Conservation (phyloP, 2,888 invertebrate species). For the Pollenia griseotomentosa region DNA sequence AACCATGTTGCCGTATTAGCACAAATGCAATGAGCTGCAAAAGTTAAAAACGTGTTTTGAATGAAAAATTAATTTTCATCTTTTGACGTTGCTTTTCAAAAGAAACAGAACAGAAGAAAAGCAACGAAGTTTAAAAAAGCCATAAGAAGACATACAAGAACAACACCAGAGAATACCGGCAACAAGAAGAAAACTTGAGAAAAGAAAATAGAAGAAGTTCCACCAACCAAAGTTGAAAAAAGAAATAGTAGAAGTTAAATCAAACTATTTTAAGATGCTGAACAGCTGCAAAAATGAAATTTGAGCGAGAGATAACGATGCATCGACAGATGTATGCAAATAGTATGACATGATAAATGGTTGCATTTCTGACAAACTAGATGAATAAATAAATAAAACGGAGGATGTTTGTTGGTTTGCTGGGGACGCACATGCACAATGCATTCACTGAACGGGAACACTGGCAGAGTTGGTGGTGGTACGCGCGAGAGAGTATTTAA, state of each 20-base stretch:
- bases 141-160: slow-evolving; percentile 19
- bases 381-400: slow-evolving; percentile 51
- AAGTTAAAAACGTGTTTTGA: slow-evolving; percentile 71
- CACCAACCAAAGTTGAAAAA: not conserved
- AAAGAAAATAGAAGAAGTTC: slow-evolving; percentile 31
- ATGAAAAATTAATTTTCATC: slow-evolving; percentile 71
- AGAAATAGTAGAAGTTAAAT: slow-evolving; percentile 37
- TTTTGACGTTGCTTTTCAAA: slow-evolving; percentile 51
- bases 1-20: slow-evolving; percentile 52
- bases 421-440: not conserved
- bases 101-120: not conserved
- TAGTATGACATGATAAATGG: slow-evolving; percentile 65
- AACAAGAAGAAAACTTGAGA: slow-evolving; percentile 19
- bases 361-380: slow-evolving; percentile 67
- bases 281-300: slow-evolving; percentile 71
- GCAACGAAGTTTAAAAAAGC: not conserved
- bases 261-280: slow-evolving; percentile 64
- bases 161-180: slow-evolving; percentile 6
- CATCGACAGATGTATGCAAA: slow-evolving; percentile 70
- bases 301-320: slow-evolving; percentile 67
- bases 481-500: slow-evolving; percentile 5
- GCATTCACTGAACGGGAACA: not conserved
- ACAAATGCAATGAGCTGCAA: slow-evolving; percentile 69
- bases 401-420: not conserved
- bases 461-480: slow-evolving; percentile 1